These are phyloP conservation scores for Sarcophaga subvicina DNA, from an alignment of 2,888 invertebrate genomes.

Conservation along the genomic window DNA sequence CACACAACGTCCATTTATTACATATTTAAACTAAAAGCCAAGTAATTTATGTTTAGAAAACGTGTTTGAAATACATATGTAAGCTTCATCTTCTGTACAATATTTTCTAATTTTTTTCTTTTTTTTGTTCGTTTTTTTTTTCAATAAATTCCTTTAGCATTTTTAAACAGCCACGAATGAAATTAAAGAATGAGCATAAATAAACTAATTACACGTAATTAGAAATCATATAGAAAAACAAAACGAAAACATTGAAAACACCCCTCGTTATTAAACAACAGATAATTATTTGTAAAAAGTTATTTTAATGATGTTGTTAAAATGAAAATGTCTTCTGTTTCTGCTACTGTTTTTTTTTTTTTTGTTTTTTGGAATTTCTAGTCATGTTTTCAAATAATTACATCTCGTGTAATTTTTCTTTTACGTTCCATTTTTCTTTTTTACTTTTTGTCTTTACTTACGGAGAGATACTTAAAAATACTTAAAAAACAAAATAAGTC, in stretches of 20 bases:
- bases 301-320: slow-evolving; percentile 24
- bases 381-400: slow-evolving; percentile 20
- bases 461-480: neutral
- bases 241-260: neutral
- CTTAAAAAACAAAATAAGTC: neutral
- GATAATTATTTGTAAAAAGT: slow-evolving; percentile 31
- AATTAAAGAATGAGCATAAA: neutral
- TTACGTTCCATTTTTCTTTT: neutral
- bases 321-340: slow-evolving; percentile 2
- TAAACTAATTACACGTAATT: slow-evolving; percentile 42
- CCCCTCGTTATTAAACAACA: neutral
- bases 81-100: neutral
- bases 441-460: neutral
- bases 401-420: neutral
- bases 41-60: slow-evolving; percentile 56
- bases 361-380: neutral
- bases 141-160: neutral
- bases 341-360: too few species aligned
- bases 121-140: neutral
- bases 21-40: slow-evolving; percentile 44
- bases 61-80: slow-evolving; percentile 48
- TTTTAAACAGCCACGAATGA: slow-evolving; percentile 10
- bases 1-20: neutral
- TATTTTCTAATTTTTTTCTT: neutral
- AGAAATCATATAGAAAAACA: neutral